phyloP scores from a whole-genome alignment of 2,797 vertebrate genomes.

The Tachyglossus aculeatus region DNA sequence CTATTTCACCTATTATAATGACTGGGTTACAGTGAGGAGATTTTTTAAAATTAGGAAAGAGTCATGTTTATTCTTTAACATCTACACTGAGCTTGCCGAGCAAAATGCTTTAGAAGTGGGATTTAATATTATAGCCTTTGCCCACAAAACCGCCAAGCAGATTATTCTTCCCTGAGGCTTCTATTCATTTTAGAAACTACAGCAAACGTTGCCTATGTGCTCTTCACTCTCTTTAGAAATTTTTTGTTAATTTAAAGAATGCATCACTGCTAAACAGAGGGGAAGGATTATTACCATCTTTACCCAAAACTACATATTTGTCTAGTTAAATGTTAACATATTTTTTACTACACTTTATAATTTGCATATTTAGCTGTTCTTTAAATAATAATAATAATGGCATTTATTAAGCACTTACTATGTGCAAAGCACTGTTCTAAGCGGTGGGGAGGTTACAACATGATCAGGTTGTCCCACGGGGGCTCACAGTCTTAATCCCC shows the following conservation, averaged over 20 bases:
- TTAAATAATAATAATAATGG: too few relatives aligned
- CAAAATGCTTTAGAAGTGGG: neutral
- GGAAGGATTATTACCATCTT: neutral
- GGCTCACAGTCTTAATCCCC: too few relatives aligned
- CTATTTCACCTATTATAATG: neutral
- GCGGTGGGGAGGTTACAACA: too few relatives aligned
- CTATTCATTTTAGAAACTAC: neutral
- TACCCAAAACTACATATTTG: neutral
- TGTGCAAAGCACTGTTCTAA: too few relatives aligned
- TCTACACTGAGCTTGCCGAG: neutral
- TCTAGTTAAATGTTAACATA: too few relatives aligned
- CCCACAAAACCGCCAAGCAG: neutral
- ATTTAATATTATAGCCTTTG: neutral
- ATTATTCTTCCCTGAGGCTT: neutral
- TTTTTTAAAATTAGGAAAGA: neutral
- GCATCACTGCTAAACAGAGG: neutral
- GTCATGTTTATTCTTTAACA: neutral
- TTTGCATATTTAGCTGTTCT: too few relatives aligned
- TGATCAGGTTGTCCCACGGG: too few relatives aligned
- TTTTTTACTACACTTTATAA: too few relatives aligned
- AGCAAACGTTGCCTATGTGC: fast-evolving
- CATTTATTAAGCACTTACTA: too few relatives aligned
- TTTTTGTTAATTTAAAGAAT: neutral
- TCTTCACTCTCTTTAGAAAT: neutral
- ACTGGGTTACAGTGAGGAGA: neutral